Conservation (phyloP, 2,113 vertebrate genomes). For the Anguilla rostrata region DNA sequence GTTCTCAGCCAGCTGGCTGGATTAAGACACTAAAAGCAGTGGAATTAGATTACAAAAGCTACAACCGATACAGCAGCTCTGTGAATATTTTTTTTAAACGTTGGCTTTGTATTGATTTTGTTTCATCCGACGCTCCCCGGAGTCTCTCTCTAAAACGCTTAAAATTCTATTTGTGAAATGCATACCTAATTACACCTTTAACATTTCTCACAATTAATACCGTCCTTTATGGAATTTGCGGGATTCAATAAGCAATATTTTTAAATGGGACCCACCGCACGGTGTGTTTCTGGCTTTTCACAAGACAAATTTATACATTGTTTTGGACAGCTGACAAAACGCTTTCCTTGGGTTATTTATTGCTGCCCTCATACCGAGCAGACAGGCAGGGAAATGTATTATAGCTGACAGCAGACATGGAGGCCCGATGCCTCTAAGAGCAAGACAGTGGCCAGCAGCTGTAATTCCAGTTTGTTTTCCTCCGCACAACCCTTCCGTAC, state of each 20-base stretch:
- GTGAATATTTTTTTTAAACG: neutral
- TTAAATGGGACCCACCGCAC: neutral
- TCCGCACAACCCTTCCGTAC: slow-evolving; percentile 7
- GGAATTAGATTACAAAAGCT: neutral
- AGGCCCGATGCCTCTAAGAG: neutral
- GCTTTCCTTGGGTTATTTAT: neutral
- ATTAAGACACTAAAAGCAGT: neutral
- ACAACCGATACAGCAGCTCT: neutral
- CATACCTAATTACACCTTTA: too few species aligned
- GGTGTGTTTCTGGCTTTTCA: neutral
- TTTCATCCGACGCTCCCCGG: too few species aligned
- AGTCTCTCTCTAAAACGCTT: too few species aligned
- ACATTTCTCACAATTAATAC: too few species aligned
- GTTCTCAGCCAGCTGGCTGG: neutral
- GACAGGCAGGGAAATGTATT: neutral
- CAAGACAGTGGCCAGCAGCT: neutral
- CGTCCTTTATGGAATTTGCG: neutral
- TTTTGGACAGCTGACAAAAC: neutral
- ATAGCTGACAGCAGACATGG: neutral
- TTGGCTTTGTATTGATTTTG: too few species aligned
- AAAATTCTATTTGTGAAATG: too few species aligned
- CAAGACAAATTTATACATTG: neutral
- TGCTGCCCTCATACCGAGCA: neutral
- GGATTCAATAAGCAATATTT: neutral
- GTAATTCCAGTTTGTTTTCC: neutral